A percentile compares a stretch with the other conserved stretches of the same genome.
These are phyloP conservation scores for Pammene fasciana DNA, from an alignment of 2,888 invertebrate species.

Conservation along the genomic window DNA sequence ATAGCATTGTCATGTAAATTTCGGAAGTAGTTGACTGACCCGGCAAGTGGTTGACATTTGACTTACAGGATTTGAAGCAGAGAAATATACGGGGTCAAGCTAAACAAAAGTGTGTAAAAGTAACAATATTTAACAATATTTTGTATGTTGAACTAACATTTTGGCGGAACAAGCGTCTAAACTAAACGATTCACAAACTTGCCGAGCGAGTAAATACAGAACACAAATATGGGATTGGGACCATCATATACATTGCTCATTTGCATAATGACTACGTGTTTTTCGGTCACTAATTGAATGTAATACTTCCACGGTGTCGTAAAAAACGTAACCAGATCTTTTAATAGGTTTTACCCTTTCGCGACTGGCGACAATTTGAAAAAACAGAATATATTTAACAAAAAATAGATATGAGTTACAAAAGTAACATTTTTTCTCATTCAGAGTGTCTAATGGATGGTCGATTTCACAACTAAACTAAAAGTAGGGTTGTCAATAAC, in stretches of 20 bases:
- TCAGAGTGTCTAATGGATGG: constrained; percentile 44
- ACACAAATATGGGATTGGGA: constrained; percentile 61
- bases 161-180: constrained; percentile 43
- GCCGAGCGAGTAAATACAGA: constrained; percentile 57
- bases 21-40: no score
- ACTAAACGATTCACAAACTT: constrained; percentile 48
- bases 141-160: constrained; percentile 42
- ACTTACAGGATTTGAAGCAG: no score
- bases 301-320: constrained; percentile 7
- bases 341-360: not conserved
- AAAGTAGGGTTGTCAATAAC: constrained; percentile 77
- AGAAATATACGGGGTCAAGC: no score
- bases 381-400: not conserved
- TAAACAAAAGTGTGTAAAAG: no score
- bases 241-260: constrained; percentile 55
- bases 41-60: no score
- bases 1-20: no score
- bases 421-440: constrained; percentile 36
- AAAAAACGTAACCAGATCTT: constrained; percentile 10
- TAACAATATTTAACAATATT: no score
- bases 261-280: constrained; percentile 59
- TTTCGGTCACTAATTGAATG: constrained; percentile 44
- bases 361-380: not conserved
- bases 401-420: not conserved
- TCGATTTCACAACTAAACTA: constrained; percentile 66